phyloP scores from a whole-genome alignment of 2,113 vertebrate species.

The Crotophaga sulcirostris region DNA sequence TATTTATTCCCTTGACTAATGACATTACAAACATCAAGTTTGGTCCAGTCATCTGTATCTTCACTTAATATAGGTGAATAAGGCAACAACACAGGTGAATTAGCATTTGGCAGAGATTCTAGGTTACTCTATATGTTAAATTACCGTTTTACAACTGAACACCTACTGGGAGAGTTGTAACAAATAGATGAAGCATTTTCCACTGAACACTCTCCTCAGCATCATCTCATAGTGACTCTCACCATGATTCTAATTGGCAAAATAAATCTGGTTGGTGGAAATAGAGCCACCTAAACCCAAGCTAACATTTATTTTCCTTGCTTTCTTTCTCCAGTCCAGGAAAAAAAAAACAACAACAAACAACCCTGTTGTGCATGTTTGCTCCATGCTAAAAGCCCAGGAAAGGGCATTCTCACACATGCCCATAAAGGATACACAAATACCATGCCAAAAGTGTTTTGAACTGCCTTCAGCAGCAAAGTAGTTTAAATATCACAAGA shows the following conservation, averaged over 20 bases:
- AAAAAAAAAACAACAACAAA: not conserved
- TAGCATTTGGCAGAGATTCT: constrained; percentile 28
- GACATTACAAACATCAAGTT: not conserved
- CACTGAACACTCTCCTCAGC: constrained; percentile 8
- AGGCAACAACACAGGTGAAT: constrained; percentile 1
- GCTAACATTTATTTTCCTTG: not conserved
- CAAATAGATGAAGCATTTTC: constrained; percentile 24
- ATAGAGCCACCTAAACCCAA: not conserved
- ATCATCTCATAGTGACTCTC: not conserved
- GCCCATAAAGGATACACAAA: not conserved
- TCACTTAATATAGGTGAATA: not conserved
- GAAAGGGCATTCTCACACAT: not conserved
- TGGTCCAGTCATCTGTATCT: constrained; percentile 3
- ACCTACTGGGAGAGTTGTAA: constrained; percentile 34
- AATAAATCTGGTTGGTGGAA: constrained; percentile 9
- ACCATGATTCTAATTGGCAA: not conserved
- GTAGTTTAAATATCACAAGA: not conserved
- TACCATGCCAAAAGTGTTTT: not conserved
- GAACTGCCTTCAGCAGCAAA: not conserved
- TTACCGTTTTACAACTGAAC: constrained; percentile 37
- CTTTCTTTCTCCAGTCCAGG: not conserved
- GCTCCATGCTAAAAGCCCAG: not conserved
- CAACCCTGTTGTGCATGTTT: not conserved
- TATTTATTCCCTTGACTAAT: constrained; percentile 19
- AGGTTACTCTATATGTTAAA: constrained; percentile 46